Evolutionary conservation across 1,140 invertebrate species (phyloP), one percentile per base, ranked within the genome.

Genomic region (Papilio dardanus): DNA sequence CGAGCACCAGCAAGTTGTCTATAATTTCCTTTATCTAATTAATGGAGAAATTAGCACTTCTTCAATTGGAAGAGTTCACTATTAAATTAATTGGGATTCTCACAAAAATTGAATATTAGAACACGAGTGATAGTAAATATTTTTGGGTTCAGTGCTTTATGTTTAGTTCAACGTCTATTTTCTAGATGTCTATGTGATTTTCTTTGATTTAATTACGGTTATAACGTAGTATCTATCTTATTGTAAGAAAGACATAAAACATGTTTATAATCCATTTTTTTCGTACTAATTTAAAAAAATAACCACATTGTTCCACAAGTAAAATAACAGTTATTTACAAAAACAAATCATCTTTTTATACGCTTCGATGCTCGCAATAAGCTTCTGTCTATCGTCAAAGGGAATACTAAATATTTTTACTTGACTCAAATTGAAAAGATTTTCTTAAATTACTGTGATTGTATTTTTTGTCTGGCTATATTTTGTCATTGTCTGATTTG

Each of bases 251-350:
- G n/a, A n/a, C n/a, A n/a, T n/a, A n/a, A n/a, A n/a, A n/a, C n/a
- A n/a, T n/a, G n/a, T n/a, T n/a, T n/a, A n/a, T n/a, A n/a, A n/a
- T n/a, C n/a, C n/a, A n/a, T n/a, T n/a, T n/a, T n/a, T n/a, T n/a
- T n/a, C n/a, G n/a, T n/a, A n/a, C n/a, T n/a, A n/a, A n/a, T n/a
- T 46, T 40, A 67, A 24, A 75, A 75, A 50, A 75, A 75, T 50
- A n/a, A n/a, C n/a, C n/a, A n/a, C n/a, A n/a, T n/a, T 58, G 8
- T 58, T 28, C 21, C 54, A 58, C 21, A 58, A 24, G 24, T 58
- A 58, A 28, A 30, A 28, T 58, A 28, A 28, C n/a, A 21, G n/a
- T 19, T 58, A 12, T 14, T 58, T 58, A 58, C 21, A 58, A 58
- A 58, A 58, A 58, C 54, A 58, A 58, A 58, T 58, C 21, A 24